Evolutionary conservation across 1,140 invertebrate species (phyloP), one percentile per base, ranked within the genome.

Genomic region (Druon quercuslanigerum): DNA sequence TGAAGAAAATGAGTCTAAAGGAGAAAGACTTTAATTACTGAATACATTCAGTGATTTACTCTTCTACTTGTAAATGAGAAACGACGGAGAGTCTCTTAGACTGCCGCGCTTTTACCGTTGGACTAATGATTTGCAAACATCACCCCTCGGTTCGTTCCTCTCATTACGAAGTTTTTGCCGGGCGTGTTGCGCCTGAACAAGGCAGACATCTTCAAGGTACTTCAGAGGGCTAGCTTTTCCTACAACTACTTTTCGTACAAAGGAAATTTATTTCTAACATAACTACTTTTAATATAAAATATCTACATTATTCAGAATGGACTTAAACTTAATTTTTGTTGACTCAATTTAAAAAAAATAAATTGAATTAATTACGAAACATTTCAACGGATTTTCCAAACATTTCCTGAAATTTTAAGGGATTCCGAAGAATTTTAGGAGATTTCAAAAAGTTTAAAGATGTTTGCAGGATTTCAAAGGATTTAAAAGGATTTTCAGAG

Each of bases 41-140:
- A 75, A 71, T 78, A 78, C 74, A 71, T 79, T 79, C 25, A 16
- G 50, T 51, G 73, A 78, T 80, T 78, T 80, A 73, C 76, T 78
- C 7, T 80, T 71, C 76, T 78, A 78, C 73, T 75, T 57, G 73
- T 71, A 51, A 75, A 75, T 75, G 50, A 75, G 57, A 70, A 19
- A 60, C 40, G 20, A 51, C 71, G 25, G 50, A 51, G 16, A 50
- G 46, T 72, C 46, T 73, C 51, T 52, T 72, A 73, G 75, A 40
- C 46, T 50, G 60, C 71, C 83, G 66, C 75, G 70, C 77, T 82
- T 86, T 79, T 80, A 81, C 79, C 72, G 74, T 74, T 82, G 75
- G 66, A 79, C 87, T 90, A 91, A 90, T 87, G 90, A 90, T 89
- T 90, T 90, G 87, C 87, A 91, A 91, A 91, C 85, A 90, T 83